These are phyloP conservation scores for Apodemia hepburni DNA, from an alignment of 2,888 invertebrate genomes.

Conservation along the genomic window DNA sequence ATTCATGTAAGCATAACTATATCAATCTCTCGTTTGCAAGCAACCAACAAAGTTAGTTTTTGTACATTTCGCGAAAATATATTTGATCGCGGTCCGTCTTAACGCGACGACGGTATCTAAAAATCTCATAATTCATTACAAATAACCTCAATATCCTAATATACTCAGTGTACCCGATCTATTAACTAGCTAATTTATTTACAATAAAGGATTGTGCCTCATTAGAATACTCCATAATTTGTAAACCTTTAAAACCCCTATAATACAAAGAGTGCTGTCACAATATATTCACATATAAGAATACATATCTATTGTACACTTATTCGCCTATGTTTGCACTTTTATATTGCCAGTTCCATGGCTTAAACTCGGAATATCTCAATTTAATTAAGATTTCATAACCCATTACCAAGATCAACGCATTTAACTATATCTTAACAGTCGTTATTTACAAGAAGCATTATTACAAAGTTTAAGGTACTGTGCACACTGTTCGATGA, in stretches of 20 bases:
- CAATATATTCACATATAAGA: constrained; percentile 70
- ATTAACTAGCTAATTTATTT: constrained; percentile 70
- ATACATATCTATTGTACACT: constrained; percentile 71
- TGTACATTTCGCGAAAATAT: constrained; percentile 47
- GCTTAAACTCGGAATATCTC: constrained; percentile 77
- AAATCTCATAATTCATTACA: constrained; percentile 33
- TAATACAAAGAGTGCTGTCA: constrained; percentile 73
- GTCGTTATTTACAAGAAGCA: constrained; percentile 67
- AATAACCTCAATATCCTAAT: constrained; percentile 40
- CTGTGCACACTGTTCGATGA: constrained; percentile 26
- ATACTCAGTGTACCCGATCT: constrained; percentile 50
- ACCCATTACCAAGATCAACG: constrained; percentile 61
- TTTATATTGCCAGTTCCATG: constrained; percentile 72
- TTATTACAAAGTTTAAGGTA: constrained; percentile 47
- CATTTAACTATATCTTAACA: constrained; percentile 41
- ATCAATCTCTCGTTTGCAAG: constrained; percentile 50
- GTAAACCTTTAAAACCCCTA: constrained; percentile 58
- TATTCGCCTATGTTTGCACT: constrained; percentile 75
- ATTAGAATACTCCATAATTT: constrained; percentile 60
- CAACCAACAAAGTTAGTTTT: constrained; percentile 43
- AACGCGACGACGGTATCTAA: constrained; percentile 37
- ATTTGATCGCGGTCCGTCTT: constrained; percentile 37
- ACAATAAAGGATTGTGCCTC: constrained; percentile 76
- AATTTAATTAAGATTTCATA: constrained; percentile 75
- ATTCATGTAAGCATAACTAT: constrained; percentile 48